Evolutionary conservation across 2,113 vertebrate species (phyloP), one percentile per base, ranked within the genome.

Genomic region (Phoenicopterus ruber): DNA sequence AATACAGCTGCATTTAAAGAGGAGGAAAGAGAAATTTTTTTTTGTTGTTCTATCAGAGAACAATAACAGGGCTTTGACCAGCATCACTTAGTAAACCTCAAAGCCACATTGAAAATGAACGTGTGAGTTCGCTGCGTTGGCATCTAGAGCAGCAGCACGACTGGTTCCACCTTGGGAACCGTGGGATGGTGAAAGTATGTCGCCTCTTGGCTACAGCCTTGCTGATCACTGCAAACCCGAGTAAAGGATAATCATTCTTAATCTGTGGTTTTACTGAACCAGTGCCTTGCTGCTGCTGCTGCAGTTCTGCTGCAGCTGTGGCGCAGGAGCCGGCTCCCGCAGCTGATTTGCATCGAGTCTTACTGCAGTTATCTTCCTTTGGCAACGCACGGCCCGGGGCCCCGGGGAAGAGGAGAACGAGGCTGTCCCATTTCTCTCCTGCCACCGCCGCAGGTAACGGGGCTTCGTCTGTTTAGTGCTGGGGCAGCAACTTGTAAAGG

Each of bases 1-100:
- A 96, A 93, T 95, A 86, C 84, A 96, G 67, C 78, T 94, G 74
- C 74, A 44, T 83, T 96, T 88, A 73, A 93, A 93, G 21, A 85
- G 31, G 31, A 80, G 57, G 13, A 40, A 80, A 90, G 40, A 40
- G 11, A 74, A 17, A 8, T 61, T 19, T 50, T 32, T 52, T 9
- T 13, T 36, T n/a, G n/a, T 54, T 44, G 13, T 94, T 82, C 70
- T 77, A 1, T 7, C 74, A 36, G 34, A 10, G 5, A 88, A 50
- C 22, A 85, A 9, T n/a, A 47, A 32, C 49, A 32, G 18, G 1
- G 4, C 17, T 87, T 91, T 90, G 89, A 77, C 71, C 67, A 86
- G 29, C 32, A 13, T 15, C 26, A 55, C 54, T 57, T 14, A 34
- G 63, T 28, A 78, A 90, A 71, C 42, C 84, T 91, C 50, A 47